These are phyloP conservation scores for Papio anubis DNA, from an alignment of 2,113 vertebrate species.

Conservation along the genomic window DNA sequence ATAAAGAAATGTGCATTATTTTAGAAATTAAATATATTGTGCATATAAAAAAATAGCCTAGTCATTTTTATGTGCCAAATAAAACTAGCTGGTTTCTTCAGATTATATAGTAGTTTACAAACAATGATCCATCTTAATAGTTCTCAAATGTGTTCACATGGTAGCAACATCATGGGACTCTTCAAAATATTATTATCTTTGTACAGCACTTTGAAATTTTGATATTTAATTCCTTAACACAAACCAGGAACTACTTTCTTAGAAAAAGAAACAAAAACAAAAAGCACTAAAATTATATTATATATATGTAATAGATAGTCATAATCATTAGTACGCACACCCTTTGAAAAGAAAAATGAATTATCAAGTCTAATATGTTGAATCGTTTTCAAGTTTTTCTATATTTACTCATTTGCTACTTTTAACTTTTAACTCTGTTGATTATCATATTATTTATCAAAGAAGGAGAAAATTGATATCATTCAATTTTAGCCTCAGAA, in stretches of 20 bases:
- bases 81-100: constrained; percentile 5
- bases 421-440: background rate
- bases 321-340: background rate
- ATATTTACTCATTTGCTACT: background rate
- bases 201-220: background rate
- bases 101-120: background rate
- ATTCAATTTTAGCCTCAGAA: background rate
- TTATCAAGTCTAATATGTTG: background rate
- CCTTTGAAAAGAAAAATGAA: constrained; percentile 24
- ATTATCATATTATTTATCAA: background rate
- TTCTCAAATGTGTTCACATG: constrained; percentile 24
- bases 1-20: background rate
- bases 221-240: background rate
- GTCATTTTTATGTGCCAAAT: background rate
- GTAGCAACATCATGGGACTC: background rate
- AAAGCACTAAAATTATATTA: background rate
- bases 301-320: background rate
- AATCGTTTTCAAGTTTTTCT: background rate
- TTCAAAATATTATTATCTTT: background rate
- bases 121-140: background rate
- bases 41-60: background rate
- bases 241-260: background rate
- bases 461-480: background rate
- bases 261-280: background rate
- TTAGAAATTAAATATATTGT: background rate